These are phyloP conservation scores for Xiphophorus couchianus DNA, from an alignment of 2,113 vertebrate genomes.

Conservation along the genomic window DNA sequence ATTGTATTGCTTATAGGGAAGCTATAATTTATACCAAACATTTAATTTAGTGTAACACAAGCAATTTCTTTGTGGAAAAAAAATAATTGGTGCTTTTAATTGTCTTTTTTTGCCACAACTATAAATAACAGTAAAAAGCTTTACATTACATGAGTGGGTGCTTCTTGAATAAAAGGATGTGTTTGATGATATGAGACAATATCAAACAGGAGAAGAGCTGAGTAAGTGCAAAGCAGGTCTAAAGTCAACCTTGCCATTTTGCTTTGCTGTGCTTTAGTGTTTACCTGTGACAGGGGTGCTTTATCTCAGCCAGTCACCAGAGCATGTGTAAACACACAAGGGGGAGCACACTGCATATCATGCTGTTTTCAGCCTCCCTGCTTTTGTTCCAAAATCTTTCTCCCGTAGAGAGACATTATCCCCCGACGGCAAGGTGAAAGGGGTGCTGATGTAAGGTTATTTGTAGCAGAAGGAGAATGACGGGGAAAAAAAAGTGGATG, in stretches of 20 bases:
- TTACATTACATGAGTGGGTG: neutral
- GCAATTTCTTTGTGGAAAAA: neutral
- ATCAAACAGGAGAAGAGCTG: slow-evolving; percentile 45
- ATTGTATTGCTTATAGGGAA: slow-evolving; percentile 33
- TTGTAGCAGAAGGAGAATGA: slow-evolving; percentile 59
- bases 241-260: slow-evolving; percentile 73
- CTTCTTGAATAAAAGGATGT: slow-evolving; percentile 12
- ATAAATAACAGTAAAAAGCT: neutral
- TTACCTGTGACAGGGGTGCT: slow-evolving; percentile 75
- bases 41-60: neutral
- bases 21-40: neutral
- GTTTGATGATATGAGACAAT: slow-evolving; percentile 16
- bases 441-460: slow-evolving; percentile 78
- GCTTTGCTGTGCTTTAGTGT: slow-evolving; percentile 65
- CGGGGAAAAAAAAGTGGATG: slow-evolving; percentile 3
- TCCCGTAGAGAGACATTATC: slow-evolving; percentile 75
- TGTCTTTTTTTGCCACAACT: neutral
- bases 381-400: slow-evolving; percentile 66
- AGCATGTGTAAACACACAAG: slow-evolving; percentile 61
- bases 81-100: neutral
- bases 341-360: slow-evolving; percentile 39
- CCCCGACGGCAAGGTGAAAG: slow-evolving; percentile 82
- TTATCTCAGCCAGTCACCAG: slow-evolving; percentile 68
- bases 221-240: slow-evolving; percentile 60
- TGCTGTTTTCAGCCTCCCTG: slow-evolving; percentile 54